Base-by-base conservation (phyloP, 53 echinoderm and acorn worm species). In the Temnopleurus reevesii region DNA sequence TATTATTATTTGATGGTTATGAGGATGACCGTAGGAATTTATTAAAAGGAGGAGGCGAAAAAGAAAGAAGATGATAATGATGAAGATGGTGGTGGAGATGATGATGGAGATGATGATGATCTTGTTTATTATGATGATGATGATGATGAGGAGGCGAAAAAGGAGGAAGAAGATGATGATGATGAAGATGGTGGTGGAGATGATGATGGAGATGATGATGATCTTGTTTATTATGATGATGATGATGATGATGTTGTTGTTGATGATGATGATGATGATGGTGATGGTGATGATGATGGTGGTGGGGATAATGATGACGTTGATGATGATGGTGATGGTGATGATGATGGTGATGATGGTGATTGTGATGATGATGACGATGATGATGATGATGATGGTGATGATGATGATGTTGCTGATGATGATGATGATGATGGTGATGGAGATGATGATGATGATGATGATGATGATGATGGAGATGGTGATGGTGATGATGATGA, bases 191-290 rank as follows among this genome's bases (percentile, higher is more conserved):
- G 21, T 1, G 18, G 55, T 4, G 5, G 4, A 12, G 18, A 19
- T 18, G 18, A 4, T 55, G 55, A 55, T 55, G n/a, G 12, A 19
- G 21, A 55, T 9, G 55, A 61, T 47, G 49, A 49, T 49, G 49
- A 55, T 1, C 21, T 18, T 4, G 5, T 18, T 4, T 55, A 19
- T 18, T 55, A 4, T 55, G 55, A 55, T 55, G n/a, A 19, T 55
- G 21, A 55, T 9, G 55, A 61, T 2, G 34, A 63, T 63, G 31
- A 31, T 63, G 63, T 4, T 31, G 63, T 10, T 63, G 31, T 12
- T 63, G 63, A 63, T 64, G 64, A 64, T 64, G 34, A 8, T 64
- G 64, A 31, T 63, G 34, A 30, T 63, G 33, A 63, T 63, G 34
- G 1, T 63, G 3, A 63, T 63, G 34, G 4, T 63, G 63, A 63